Percentiles rank a stretch among this genome's conserved stretches.
Evolutionary conservation across 2,797 vertebrate genomes (phyloP).

Genomic region (Centroberyx gerrardi): DNA sequence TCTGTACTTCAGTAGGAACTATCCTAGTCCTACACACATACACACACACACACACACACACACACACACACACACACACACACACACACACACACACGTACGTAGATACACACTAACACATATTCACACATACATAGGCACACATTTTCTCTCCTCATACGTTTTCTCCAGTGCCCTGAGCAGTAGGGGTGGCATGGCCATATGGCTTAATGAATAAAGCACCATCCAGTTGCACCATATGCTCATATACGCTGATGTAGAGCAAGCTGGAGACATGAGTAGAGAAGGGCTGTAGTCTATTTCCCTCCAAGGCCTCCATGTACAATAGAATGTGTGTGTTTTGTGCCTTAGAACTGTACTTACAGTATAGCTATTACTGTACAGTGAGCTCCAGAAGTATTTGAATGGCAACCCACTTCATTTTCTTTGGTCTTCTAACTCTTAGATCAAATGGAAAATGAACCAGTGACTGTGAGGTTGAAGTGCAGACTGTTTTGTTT

Average conservation of each 20-base stretch:
- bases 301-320: conserved; percentile 22
- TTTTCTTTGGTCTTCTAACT: not conserved
- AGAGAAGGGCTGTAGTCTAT: conserved; percentile 9
- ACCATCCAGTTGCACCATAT: conserved; percentile 76
- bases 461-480: not conserved
- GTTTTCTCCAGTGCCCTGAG: conserved; percentile 67
- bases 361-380: not conserved
- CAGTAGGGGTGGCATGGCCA: conserved; percentile 62
- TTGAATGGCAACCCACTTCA: not conserved
- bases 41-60: conserved; percentile 25
- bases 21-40: conserved; percentile 31
- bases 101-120: conserved; percentile 25
- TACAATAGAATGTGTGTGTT: conserved; percentile 15
- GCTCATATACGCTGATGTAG: conserved; percentile 62
- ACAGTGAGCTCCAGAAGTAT: not conserved
- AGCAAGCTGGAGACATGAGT: conserved; percentile 36
- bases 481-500: not conserved
- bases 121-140: conserved; percentile 9
- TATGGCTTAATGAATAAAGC: conserved; percentile 85
- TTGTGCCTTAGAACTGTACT: conserved; percentile 21
- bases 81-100: conserved; percentile 20
- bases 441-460: not conserved
- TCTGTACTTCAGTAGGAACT: conserved; percentile 20
- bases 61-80: conserved; percentile 30
- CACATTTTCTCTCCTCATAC: conserved; percentile 47